Conservation (phyloP, 2,797 vertebrate species). For the Galaxias olidus region DNA sequence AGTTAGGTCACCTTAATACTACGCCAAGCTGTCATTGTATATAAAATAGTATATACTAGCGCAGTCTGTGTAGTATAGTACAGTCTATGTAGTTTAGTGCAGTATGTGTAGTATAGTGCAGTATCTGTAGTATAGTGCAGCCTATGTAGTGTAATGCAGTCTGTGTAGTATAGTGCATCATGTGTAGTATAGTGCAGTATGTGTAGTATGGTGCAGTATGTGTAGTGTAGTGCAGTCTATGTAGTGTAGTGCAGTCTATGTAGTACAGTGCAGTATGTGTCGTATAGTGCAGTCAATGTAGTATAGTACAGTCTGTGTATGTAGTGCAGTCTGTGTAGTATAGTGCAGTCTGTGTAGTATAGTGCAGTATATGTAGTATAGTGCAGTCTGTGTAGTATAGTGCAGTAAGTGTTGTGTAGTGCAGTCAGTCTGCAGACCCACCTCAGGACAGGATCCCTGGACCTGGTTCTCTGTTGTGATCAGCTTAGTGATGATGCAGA, state of each 20-base stretch:
- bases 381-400: not conserved
- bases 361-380: too few species aligned
- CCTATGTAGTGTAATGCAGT: too few species aligned
- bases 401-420: too few species aligned
- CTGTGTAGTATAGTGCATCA: not conserved
- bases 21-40: too few species aligned
- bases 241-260: not conserved
- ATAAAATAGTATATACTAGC: too few species aligned
- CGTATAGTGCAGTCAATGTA: not conserved
- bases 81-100: not conserved
- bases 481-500: constrained; percentile 92
- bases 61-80: too few species aligned
- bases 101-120: too few species aligned
- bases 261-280: not conserved
- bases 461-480: constrained; percentile 89
- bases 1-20: too few species aligned
- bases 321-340: too few species aligned
- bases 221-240: not conserved
- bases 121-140: not conserved
- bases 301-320: too few species aligned
- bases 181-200: too few species aligned
- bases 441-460: constrained; percentile 91
- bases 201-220: too few species aligned
- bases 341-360: not conserved
- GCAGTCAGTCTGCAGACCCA: constrained; percentile 49